Conservation (phyloP, 2,797 vertebrate genomes). For the Enoplosus armatus region DNA sequence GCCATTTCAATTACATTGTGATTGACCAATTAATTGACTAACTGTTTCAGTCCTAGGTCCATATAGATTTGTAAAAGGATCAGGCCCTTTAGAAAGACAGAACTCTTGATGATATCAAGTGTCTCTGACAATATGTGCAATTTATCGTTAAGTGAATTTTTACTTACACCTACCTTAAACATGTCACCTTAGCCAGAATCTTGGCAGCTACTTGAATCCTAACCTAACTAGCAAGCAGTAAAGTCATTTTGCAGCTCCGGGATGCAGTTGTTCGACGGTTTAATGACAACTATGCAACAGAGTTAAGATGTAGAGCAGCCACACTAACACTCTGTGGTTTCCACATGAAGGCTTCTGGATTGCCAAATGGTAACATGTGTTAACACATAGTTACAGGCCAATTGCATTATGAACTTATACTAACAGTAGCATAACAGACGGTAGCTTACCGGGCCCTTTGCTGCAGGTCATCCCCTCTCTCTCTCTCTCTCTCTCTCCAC, state of each 20-base stretch:
- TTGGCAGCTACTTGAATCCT: conserved; percentile 57
- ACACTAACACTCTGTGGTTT: no score
- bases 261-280: conserved; percentile 23
- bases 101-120: background rate
- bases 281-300: conserved; percentile 42
- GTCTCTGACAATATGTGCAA: conserved; percentile 15
- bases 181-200: conserved; percentile 1
- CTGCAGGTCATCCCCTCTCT: no score
- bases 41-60: background rate
- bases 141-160: background rate
- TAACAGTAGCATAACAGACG: conserved; percentile 6
- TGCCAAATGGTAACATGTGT: no score
- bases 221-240: conserved; percentile 1
- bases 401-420: background rate
- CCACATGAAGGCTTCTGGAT: no score
- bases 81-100: background rate
- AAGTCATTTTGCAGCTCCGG: conserved; percentile 9
- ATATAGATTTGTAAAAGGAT: background rate
- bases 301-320: conserved; percentile 16
- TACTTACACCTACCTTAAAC: conserved; percentile 5
- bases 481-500: no score
- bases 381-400: no score
- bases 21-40: background rate
- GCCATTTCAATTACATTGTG: background rate
- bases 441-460: no score